Evolutionary conservation across 2,888 invertebrate species (phyloP).

Genomic region (Lysandra coridon): DNA sequence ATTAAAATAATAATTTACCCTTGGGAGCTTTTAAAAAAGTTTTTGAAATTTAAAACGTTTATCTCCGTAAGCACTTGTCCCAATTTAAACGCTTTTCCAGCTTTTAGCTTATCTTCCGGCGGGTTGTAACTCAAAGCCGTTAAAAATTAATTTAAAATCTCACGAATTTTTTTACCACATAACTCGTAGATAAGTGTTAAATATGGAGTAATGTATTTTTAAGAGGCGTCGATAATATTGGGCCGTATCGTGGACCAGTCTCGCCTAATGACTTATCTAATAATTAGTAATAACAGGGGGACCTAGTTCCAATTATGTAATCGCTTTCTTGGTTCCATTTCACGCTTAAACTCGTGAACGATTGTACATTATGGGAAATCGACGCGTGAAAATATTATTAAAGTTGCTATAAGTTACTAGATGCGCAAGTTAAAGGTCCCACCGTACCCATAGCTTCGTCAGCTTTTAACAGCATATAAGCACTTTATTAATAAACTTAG

Average conservation of each 20-base stretch:
- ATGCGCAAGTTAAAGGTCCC: too few species aligned
- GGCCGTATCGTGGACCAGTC: background rate
- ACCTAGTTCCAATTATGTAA: conserved; percentile 5
- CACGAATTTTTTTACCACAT: background rate
- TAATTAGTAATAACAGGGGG: background rate
- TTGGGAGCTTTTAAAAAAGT: background rate
- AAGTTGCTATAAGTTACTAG: background rate
- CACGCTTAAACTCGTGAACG: background rate
- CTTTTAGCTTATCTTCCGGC: background rate
- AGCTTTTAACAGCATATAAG: too few species aligned
- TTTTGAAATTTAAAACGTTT: background rate
- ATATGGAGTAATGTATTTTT: conserved; percentile 5
- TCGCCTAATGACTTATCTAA: conserved; percentile 13
- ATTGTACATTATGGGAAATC: background rate
- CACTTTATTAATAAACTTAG: too few species aligned
- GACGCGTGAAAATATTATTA: background rate
- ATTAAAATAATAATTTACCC: background rate
- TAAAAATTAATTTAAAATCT: conserved; percentile 4
- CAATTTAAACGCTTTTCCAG: conserved; percentile 14
- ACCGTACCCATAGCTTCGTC: too few species aligned
- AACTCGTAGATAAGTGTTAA: background rate
- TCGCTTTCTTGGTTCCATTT: background rate
- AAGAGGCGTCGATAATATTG: background rate
- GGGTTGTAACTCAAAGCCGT: conserved; percentile 13
- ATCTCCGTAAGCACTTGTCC: conserved; percentile 17